Percentiles rank a stretch among this genome's conserved stretches.
phyloP scores from a whole-genome alignment of 2,888 invertebrate species.

The Sphaerophoria rueppellii region DNA sequence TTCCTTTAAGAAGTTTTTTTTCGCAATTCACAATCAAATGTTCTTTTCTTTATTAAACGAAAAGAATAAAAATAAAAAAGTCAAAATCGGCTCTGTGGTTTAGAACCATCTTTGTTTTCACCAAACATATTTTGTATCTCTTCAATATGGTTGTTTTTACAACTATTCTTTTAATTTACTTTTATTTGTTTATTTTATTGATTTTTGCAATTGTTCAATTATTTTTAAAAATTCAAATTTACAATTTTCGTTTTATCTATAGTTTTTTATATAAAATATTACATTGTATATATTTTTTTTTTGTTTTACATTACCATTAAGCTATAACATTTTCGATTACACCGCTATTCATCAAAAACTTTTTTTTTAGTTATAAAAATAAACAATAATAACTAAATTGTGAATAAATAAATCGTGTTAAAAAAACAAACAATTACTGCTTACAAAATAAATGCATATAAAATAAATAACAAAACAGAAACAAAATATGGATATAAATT shows the following conservation, averaged over 20 bases:
- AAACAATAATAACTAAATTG: slow-evolving; percentile 5
- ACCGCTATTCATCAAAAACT: slow-evolving; percentile 61
- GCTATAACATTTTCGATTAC: slow-evolving; percentile 61
- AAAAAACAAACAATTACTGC: background rate
- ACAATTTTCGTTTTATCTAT: slow-evolving; percentile 60
- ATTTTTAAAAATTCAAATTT: slow-evolving; percentile 57
- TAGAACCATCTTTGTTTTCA: slow-evolving; percentile 59
- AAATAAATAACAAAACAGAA: background rate
- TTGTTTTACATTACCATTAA: slow-evolving; percentile 54
- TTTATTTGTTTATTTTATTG: slow-evolving; percentile 35
- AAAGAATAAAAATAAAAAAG: slow-evolving; percentile 38
- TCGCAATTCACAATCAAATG: slow-evolving; percentile 46
- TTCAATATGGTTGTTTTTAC: slow-evolving; percentile 44
- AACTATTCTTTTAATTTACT: slow-evolving; percentile 60
- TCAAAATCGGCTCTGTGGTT: slow-evolving; percentile 67
- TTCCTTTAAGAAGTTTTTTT: slow-evolving; percentile 66
- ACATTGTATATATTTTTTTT: slow-evolving; percentile 62
- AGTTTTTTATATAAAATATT: slow-evolving; percentile 64
- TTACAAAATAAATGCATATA: background rate
- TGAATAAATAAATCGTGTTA: background rate
- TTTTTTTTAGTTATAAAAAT: slow-evolving; percentile 20
- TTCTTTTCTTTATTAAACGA: slow-evolving; percentile 44
- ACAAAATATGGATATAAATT: background rate
- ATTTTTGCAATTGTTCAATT: slow-evolving; percentile 23
- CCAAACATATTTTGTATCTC: slow-evolving; percentile 41